Evolutionary conservation across 2,113 vertebrate genomes (phyloP).

Genomic region (Pristiophorus japonicus): DNA sequence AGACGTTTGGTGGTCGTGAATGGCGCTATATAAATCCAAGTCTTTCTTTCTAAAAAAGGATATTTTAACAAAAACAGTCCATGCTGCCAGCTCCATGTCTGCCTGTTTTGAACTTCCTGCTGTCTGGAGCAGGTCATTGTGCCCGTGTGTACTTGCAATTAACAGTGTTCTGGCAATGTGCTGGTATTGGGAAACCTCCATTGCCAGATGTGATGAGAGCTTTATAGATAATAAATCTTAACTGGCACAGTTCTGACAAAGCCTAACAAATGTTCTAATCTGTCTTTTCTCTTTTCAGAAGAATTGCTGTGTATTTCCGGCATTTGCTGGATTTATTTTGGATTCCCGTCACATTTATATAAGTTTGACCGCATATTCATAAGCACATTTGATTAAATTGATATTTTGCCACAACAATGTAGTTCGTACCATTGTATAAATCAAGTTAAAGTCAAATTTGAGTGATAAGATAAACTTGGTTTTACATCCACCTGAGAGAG

Average conservation of each 20-base stretch:
- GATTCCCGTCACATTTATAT: no score
- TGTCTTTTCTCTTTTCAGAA: background rate
- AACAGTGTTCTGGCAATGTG: background rate
- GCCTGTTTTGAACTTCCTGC: no score
- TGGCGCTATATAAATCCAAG: no score
- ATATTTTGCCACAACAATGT: background rate
- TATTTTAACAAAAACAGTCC: background rate
- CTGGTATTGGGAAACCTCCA: background rate
- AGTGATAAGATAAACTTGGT: conserved; percentile 1
- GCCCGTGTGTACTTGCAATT: background rate
- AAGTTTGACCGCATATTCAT: background rate
- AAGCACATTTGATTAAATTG: background rate
- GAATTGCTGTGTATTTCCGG: no score
- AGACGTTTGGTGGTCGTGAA: no score
- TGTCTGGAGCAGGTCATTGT: background rate
- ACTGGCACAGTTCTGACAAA: background rate
- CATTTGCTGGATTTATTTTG: no score
- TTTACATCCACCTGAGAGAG: no score
- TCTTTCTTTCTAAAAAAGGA: no score
- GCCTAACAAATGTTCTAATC: background rate
- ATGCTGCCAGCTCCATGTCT: background rate
- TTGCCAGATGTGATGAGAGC: no score
- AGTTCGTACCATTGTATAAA: background rate
- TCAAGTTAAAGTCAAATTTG: background rate
- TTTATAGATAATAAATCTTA: background rate